Base-by-base conservation (phyloP, 64 coral and sea anemone genomes). In the Montipora capricornis region DNA sequence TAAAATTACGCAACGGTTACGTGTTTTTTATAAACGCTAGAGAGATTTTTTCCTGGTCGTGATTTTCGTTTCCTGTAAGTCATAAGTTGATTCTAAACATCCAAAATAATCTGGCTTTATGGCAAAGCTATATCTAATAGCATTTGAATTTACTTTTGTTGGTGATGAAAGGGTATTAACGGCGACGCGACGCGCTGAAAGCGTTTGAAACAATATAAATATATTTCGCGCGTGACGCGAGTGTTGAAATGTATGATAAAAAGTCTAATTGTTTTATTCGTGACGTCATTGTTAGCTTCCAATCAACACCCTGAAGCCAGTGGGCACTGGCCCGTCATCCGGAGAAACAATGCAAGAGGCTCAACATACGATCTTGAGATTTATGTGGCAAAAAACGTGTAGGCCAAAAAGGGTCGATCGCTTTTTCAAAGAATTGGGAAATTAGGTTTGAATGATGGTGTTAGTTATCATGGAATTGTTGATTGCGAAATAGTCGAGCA, bases 221-320 rank as follows among this genome's bases (percentile, higher is more conserved):
- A 84, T 20, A 48, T 84, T 62, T 60, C 82, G 82, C 82, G 82
- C 82, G 82, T 86, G 82, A 86, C 82, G 82, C 62, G 82, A 46
- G 14, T 47, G 12, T 19, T 20, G 37, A 44, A 84, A 64, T 47
- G 81, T 11, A 44, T 37, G 81, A 45, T 20, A 46, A 9, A 45
- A 86, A 70, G 49, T 45, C 47, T 86, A 71, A 71, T 62, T 86
- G 44, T 49, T 50, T 85, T 49, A 11, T 6, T 49, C 17, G 81
- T 86, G 82, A 86, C 82, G 82, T 86, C 82, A 86, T 16, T 8
- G 0, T 44, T 47, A 15, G 67, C 45, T 46, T 86, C 82, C 82
- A 86, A 86, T 86, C 82, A 86, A 59, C 45, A 64, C 82, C 66
- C 82, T 45, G 82, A 86, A 86, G n/a, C 64, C 44, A 52, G 82